Percentiles rank a stretch among this genome's conserved stretches.
Conservation (phyloP, 2,113 vertebrate species). For the Naja naja region DNA sequence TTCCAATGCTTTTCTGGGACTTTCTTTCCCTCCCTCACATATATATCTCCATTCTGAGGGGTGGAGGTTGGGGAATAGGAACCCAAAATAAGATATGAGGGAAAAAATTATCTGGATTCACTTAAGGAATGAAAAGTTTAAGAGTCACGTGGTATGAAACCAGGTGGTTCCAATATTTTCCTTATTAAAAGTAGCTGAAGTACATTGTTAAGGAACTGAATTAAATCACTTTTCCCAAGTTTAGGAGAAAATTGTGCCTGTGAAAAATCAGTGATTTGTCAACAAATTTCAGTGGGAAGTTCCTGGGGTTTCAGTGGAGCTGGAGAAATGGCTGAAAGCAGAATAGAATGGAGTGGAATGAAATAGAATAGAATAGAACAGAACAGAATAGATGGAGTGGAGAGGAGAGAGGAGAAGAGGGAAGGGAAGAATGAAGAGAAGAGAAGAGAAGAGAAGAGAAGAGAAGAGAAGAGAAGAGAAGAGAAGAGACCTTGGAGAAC, state of each 20-base stretch:
- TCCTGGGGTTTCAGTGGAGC: background rate
- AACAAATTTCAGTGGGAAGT: background rate
- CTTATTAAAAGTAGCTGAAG: background rate
- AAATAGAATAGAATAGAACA: too few relatives aligned
- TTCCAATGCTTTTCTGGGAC: slow-evolving; percentile 59
- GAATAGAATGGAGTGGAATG: too few relatives aligned
- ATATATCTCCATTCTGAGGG: slow-evolving; percentile 17
- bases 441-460: too few relatives aligned
- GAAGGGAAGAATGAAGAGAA: too few relatives aligned
- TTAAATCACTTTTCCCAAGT: background rate
- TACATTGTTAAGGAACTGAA: background rate
- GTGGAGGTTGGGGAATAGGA: background rate
- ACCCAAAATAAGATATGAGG: background rate
- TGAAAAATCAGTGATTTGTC: background rate
- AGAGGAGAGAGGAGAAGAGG: too few relatives aligned
- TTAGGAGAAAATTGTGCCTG: background rate
- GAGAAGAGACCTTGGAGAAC: too few relatives aligned
- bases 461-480: too few relatives aligned
- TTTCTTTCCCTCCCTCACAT: slow-evolving; percentile 45
- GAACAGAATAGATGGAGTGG: too few relatives aligned
- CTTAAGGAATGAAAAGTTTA: background rate
- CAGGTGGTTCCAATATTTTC: background rate
- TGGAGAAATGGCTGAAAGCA: background rate
- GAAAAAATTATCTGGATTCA: background rate
- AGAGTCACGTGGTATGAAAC: background rate